Conservation (phyloP, 1,140 invertebrate genomes). For the Dysdera silvatica region DNA sequence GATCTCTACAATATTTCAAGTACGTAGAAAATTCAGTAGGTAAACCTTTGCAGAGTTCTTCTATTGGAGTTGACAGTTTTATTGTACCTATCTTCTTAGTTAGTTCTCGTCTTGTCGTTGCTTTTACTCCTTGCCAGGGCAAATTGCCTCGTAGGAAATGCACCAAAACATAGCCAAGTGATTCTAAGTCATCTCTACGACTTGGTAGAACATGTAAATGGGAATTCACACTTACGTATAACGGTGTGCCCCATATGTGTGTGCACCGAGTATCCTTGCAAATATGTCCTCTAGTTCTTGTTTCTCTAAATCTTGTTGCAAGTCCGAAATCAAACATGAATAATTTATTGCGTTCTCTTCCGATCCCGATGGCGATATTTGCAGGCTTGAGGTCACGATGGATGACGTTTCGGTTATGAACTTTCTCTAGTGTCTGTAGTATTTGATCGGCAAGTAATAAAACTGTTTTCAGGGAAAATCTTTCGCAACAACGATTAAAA, state of each 20-base stretch:
- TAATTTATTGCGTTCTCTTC: background rate
- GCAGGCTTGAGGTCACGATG: too few species aligned
- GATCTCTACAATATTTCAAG: background rate
- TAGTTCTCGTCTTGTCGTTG: conserved; percentile 54
- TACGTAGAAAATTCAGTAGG: background rate
- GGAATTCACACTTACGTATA: background rate
- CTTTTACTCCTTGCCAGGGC: conserved; percentile 52
- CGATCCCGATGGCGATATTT: too few species aligned
- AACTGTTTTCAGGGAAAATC: too few species aligned
- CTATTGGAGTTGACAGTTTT: conserved; percentile 48
- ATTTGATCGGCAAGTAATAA: too few species aligned
- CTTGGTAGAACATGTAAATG: conserved; percentile 47
- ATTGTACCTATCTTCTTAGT: conserved; percentile 50
- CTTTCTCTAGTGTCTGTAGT: too few species aligned
- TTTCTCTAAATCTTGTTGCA: background rate
- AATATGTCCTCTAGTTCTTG: background rate
- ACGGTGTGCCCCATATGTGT: background rate
- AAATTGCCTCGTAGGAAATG: conserved; percentile 49
- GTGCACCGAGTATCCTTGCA: background rate
- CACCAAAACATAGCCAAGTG: conserved; percentile 55
- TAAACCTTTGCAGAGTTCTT: conserved; percentile 42
- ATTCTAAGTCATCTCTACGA: conserved; percentile 72
- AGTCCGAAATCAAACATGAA: background rate
- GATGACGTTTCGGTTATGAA: too few species aligned
- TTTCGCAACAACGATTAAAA: too few species aligned